Evolutionary conservation across 2,888 invertebrate genomes (phyloP), one percentile per base, ranked within the genome.

Genomic region (Drosophila setosimentum): DNA sequence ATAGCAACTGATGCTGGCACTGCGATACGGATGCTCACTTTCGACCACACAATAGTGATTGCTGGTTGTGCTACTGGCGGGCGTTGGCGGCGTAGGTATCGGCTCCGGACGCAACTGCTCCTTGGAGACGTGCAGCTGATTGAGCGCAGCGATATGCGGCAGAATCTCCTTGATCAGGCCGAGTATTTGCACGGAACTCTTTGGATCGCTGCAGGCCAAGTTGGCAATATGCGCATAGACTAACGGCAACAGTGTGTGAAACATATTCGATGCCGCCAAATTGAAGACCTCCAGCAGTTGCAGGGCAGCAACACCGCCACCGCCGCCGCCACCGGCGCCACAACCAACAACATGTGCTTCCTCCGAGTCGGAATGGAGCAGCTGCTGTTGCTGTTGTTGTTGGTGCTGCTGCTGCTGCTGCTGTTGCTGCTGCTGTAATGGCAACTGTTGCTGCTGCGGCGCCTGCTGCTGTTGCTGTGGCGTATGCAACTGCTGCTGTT

Each of bases 21-120:
- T 96, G 92, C 97, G 97, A 93, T 99, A 99, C 0, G 99, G 99
- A 94, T 99, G 99, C 48, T 98, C 98, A 92, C 98, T 98, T 93
- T 99, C 99, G 1, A 98, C 95, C 94, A 97, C 96, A 6, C 98
- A 97, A 92, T 97, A 98, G 93, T 97, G 97, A 90, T 96, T 96
- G 70, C 97, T 97, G 2, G 97, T 97, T 32, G 97, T 97, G 58
- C 68, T 69, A 59, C 61, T 65, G 24, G 71, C 68, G 1, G 75
- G 42, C 30, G 72, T 53, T 54, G 33, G 58, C 49, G 33, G 30
- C 30, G 30, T 16, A 2, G 57, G 40, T 21, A 57, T 66, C 29
- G 63, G 68, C 24, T 65, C 97, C 91, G 21, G 90, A 27, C 60
- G 69, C 58, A 87, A 61, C 45, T 90, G 87, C 67, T 93, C 92